Evolutionary conservation across 2,113 vertebrate species (phyloP), one percentile per base, ranked within the genome.

Genomic region (Myiopsitta monachus): DNA sequence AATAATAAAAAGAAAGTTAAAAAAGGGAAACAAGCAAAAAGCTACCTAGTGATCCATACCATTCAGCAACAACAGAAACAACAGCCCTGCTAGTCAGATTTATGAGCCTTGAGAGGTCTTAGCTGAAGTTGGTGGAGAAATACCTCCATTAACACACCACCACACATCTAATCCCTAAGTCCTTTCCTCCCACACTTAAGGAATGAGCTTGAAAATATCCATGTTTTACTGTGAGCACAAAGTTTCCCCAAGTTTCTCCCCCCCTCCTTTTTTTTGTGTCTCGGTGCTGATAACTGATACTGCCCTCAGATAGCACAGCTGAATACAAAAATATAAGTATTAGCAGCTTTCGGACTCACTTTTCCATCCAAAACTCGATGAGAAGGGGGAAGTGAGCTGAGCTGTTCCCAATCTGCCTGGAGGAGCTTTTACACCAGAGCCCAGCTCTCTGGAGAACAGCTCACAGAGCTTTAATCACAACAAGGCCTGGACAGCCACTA

Each of bases 401-500:
- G 43, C 47, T 66, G 19, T 61, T 61, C 39, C 52, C 18, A 52
- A 8, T n/a, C 75, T 94, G 77, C 54, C 38, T 26, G 14, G 44
- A 69, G 78, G 31, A 84, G 49, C 55, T 84, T 88, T 85, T 80
- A 67, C 62, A 90, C 49, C 33, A 27, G 57, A 96, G 61, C 28
- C 18, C 4, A 3, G 11, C 51, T 41, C 91, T 84, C 92, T 94
- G 83, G 87, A 92, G 90, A 95, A 36, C 21, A 80, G 77, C 75
- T 96, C 62, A 66, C 23, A 55, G 70, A 89, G 73, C 68, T 51
- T 69, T 91, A 94, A 88, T 95, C 1, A 1, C 89, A 95, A 79
- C 88, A 89, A 95, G 92, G 77, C 74, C 63, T 66, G n/a, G 66
- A 43, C 69, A 84, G 90, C 86, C 95, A 94, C 84, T 75, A 75